A percentile compares a stretch with the other conserved stretches of the same genome.
Conservation (phyloP, 2,888 invertebrate species). For the Hemithea aestivaria region DNA sequence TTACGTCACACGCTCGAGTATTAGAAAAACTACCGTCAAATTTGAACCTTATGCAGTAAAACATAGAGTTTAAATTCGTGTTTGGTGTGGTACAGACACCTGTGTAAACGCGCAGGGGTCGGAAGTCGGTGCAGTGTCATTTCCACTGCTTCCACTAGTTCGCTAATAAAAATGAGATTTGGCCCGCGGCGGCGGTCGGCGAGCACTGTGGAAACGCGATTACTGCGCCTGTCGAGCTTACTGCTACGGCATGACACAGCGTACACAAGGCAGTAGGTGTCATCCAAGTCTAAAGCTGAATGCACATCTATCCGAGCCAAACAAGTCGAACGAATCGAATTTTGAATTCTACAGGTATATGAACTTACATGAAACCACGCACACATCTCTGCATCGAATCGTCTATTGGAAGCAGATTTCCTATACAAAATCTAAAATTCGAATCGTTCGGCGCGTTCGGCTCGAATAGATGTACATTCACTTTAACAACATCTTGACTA, state of each 20-base stretch:
- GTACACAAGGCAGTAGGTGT: background rate
- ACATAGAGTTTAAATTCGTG: slow-evolving; percentile 31
- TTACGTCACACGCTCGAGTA: too few relatives aligned
- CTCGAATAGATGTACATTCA: too few relatives aligned
- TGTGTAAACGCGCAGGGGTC: slow-evolving; percentile 64
- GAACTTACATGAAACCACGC: too few relatives aligned
- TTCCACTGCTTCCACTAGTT: slow-evolving; percentile 71
- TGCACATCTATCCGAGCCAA: too few relatives aligned
- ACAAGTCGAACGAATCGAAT: too few relatives aligned
- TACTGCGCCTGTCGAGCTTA: slow-evolving; percentile 18
- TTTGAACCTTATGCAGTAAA: slow-evolving; percentile 24
- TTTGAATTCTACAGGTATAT: too few relatives aligned
- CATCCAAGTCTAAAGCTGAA: too few relatives aligned
- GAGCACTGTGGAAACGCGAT: slow-evolving; percentile 20
- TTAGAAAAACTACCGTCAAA: slow-evolving; percentile 18
- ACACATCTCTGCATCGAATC: too few relatives aligned
- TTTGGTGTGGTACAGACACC: slow-evolving; percentile 51
- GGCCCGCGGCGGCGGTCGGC: slow-evolving; percentile 32
- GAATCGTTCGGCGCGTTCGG: too few relatives aligned
- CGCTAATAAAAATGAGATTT: slow-evolving; percentile 74
- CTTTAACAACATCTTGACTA: too few relatives aligned
- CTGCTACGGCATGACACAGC: slow-evolving; percentile 11
- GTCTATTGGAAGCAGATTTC: too few relatives aligned
- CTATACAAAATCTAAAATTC: too few relatives aligned
- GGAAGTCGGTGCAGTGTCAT: slow-evolving; percentile 77